Percentiles rank a stretch among this genome's conserved stretches.
Conservation (phyloP, 2,888 invertebrate genomes). For the Macaria liturata region DNA sequence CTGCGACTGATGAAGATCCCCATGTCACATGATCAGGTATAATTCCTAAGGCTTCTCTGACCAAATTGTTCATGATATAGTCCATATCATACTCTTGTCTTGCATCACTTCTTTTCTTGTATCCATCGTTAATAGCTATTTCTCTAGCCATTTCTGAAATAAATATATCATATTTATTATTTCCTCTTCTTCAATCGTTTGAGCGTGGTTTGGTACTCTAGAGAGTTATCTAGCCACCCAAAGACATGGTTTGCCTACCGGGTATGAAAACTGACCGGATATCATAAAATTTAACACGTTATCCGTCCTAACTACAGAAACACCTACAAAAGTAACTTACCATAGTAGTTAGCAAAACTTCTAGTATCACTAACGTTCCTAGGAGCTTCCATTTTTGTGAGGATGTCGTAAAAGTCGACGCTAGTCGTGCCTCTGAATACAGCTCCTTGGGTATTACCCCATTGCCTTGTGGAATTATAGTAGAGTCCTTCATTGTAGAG, state of each 20-base stretch:
- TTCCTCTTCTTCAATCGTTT: too few species aligned
- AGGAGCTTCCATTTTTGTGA: slow-evolving; percentile 71
- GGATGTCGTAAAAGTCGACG: slow-evolving; percentile 93
- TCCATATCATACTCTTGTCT: slow-evolving; percentile 56
- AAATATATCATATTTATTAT: neutral
- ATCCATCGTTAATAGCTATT: slow-evolving; percentile 58
- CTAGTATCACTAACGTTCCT: slow-evolving; percentile 42
- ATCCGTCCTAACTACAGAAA: too few species aligned
- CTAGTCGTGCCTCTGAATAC: slow-evolving; percentile 84
- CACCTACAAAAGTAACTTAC: slow-evolving; percentile 1
- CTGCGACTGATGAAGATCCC: slow-evolving; percentile 83
- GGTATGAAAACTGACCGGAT: too few species aligned
- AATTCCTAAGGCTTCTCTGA: slow-evolving; percentile 86
- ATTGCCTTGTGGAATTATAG: slow-evolving; percentile 84
- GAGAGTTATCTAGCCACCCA: too few species aligned
- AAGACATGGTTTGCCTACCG: too few species aligned
- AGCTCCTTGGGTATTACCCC: slow-evolving; percentile 85
- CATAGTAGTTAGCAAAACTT: slow-evolving; percentile 33
- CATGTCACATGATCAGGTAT: slow-evolving; percentile 84
- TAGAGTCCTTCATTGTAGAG: slow-evolving; percentile 84
- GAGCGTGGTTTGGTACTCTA: too few species aligned
- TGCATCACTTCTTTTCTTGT: slow-evolving; percentile 33
- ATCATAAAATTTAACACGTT: too few species aligned
- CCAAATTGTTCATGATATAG: slow-evolving; percentile 88
- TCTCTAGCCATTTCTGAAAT: slow-evolving; percentile 59